Base-by-base conservation (phyloP, 1,140 invertebrate genomes). In the Trichoplusia ni region DNA sequence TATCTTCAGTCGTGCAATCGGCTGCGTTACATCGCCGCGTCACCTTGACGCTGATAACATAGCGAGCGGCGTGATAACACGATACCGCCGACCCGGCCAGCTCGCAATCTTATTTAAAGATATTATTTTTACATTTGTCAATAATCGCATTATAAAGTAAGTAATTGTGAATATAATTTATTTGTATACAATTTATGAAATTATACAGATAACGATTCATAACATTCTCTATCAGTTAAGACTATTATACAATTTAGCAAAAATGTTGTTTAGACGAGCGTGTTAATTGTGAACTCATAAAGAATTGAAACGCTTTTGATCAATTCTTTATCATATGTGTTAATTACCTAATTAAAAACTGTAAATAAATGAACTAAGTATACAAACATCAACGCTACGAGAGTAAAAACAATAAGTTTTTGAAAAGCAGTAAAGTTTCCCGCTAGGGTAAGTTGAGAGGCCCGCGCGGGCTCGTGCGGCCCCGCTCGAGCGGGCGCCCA, bases 1-100 rank as follows among this genome's bases (percentile, higher is more conserved):
- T 83, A 79, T 82, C 69, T 68, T 35, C 21, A 61, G 51, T 54
- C 49, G 59, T 75, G 77, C 81, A 81, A 83, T 82, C 78, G 53
- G 37, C 44, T 67, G 58, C 47, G 71, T 82, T 81, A 81, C 83
- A 77, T 82, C 71, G 79, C 68, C 69, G 77, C 84, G 84, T 89
- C 84, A 88, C 86, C 86, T 89, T 88, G 86, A 85, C 73, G 74
- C 33, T 84, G 84, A 88, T 89, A 86, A 88, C 66, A 73, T 54
- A 18, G 40, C 54, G 51, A 27, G 19, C 27, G 11, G 13, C 14
- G 59, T 83, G 84, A 89, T 89, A 89, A 86, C 72, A 69, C 51
- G 73, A 80, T 75, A 78, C 51, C 44, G 25, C 27, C 54, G 63
- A 60, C 44, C 16, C n/a, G 21, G 35, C 14, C 19, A 56, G 59